phyloP scores from a whole-genome alignment of 2,888 invertebrate genomes.

The Lasius platythorax region DNA sequence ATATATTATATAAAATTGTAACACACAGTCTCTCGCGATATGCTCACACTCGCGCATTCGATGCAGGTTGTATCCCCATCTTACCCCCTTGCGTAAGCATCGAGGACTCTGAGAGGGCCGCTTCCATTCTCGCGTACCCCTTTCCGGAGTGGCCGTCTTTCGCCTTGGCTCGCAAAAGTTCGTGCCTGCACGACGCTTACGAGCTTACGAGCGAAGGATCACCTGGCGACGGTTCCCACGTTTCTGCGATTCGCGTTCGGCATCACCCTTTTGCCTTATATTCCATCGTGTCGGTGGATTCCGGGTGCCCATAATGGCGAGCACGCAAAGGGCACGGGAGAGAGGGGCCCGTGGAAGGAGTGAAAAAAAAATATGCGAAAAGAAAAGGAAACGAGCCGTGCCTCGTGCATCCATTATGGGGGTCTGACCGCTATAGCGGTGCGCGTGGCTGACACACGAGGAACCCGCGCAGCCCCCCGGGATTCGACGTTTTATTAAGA shows the following conservation, averaged over 20 bases:
- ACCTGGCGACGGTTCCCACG: slow-evolving; percentile 86
- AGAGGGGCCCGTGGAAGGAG: slow-evolving; percentile 21
- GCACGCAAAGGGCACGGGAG: slow-evolving; percentile 50
- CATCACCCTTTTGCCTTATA: slow-evolving; percentile 78
- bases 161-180: slow-evolving; percentile 70
- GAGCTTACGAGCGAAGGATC: slow-evolving; percentile 74
- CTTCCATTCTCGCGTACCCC: slow-evolving; percentile 67
- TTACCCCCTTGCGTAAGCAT: slow-evolving; percentile 35
- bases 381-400: slow-evolving; percentile 79
- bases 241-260: slow-evolving; percentile 84
- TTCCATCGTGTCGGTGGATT: slow-evolving; percentile 72
- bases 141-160: slow-evolving; percentile 68
- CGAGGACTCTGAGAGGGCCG: slow-evolving; percentile 49
- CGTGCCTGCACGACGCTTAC: slow-evolving; percentile 62
- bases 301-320: slow-evolving; percentile 71
- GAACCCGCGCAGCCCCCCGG: slow-evolving; percentile 74
- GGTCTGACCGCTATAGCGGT: slow-evolving; percentile 81
- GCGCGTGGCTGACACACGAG: slow-evolving; percentile 86
- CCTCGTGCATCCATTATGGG: slow-evolving; percentile 84
- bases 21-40: background rate
- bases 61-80: slow-evolving; percentile 28
- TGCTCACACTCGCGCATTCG: slow-evolving; percentile 1
- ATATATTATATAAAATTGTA: background rate
- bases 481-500: slow-evolving; percentile 81
- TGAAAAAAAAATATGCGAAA: slow-evolving; percentile 57